Percentiles rank a stretch among this genome's conserved stretches.
Evolutionary conservation across 2,797 vertebrate species (phyloP).

Genomic region (Chloroceryle amazona): DNA sequence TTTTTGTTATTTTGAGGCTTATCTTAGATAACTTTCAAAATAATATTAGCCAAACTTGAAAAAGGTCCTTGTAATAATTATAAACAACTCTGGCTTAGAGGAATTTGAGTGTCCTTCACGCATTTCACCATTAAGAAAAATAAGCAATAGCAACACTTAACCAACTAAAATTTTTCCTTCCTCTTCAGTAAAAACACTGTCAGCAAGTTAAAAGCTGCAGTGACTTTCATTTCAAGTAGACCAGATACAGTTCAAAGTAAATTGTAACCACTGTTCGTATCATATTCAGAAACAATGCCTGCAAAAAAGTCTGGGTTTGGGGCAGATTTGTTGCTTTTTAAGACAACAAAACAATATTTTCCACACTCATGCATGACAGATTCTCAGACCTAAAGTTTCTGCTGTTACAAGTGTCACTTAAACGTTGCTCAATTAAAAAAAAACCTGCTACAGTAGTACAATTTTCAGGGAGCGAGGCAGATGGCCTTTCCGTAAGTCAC

Average conservation of each 20-base stretch:
- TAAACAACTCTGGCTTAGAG: neutral
- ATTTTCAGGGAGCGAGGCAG: neutral
- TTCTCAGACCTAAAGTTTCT: neutral
- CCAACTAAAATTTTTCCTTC: conserved; percentile 25
- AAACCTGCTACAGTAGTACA: neutral
- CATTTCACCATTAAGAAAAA: neutral
- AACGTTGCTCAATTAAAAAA: neutral
- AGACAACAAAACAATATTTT: neutral
- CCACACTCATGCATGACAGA: neutral
- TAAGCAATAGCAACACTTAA: neutral
- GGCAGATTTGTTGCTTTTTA: neutral
- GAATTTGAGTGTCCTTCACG: neutral
- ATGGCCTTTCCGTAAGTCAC: neutral
- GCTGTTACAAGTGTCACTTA: neutral
- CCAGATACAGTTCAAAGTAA: neutral
- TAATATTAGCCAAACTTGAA: neutral
- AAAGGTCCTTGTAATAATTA: neutral
- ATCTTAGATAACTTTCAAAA: neutral
- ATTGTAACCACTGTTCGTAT: neutral
- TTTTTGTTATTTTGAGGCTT: neutral
- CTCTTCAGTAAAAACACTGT: conserved; percentile 4
- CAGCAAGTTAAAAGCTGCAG: conserved; percentile 26
- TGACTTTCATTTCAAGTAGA: neutral
- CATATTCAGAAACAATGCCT: neutral
- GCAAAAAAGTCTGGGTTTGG: neutral